Evolutionary conservation across 2,888 invertebrate species (phyloP), one percentile per base, ranked within the genome.

Genomic region (Trilocha varians): DNA sequence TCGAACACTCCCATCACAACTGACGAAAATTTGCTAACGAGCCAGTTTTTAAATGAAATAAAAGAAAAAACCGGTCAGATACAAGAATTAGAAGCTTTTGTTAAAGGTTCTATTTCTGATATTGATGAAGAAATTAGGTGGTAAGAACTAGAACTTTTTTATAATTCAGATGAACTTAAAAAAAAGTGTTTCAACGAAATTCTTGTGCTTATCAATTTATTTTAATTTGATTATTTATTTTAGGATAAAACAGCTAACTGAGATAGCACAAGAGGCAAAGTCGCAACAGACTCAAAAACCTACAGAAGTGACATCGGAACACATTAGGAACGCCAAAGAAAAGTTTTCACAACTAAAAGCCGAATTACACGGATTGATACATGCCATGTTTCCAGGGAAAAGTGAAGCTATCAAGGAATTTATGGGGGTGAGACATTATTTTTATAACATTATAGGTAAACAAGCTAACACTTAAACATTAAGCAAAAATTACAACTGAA

Each of bases 121-220:
- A 50, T 73, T 15, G 69, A 78, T 41, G 49, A 52, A 25, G 80
- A 85, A 53, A 80, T 76, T 44, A 60, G 61, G 44, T 78, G 78
- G 86, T 85, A 50, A 50, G 1, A 18, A 13, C 17, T 9, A 25
- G 11, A 25, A 25, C 8, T 6, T 6, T 18, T 18, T 6, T 18
- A 6, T 25, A 3, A 25, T 25, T 25, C 11, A 25, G 11, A 25
- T 25, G 25, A 25, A 5, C 5, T n/a, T n/a, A n/a, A n/a, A n/a
- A n/a, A n/a, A n/a, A n/a, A n/a, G n/a, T n/a, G n/a, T n/a, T n/a
- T n/a, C n/a, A n/a, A n/a, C n/a, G n/a, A n/a, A n/a, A n/a, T n/a
- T n/a, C n/a, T n/a, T n/a, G n/a, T n/a, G n/a, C n/a, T n/a, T n/a
- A n/a, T n/a, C n/a, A 16, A 8, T 11, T 25, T 32, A 9, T 34